These are phyloP conservation scores for Sardina pilchardus DNA, from an alignment of 2,113 vertebrate genomes.

Conservation along the genomic window DNA sequence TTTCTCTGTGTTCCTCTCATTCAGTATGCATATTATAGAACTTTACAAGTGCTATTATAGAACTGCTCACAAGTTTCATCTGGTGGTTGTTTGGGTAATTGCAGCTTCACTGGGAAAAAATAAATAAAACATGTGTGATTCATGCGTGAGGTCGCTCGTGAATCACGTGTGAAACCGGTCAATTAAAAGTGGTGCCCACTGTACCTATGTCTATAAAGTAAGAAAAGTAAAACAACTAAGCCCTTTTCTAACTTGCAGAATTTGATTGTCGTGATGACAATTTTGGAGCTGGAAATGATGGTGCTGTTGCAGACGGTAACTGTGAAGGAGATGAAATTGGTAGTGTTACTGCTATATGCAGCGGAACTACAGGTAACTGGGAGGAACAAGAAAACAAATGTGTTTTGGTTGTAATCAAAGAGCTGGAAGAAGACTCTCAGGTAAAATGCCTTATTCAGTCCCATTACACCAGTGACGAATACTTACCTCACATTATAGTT, in stretches of 20 bases:
- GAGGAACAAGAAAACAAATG: background rate
- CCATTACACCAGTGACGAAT: background rate
- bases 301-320: background rate
- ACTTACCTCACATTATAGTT: background rate
- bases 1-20: slow-evolving; percentile 52
- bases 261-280: background rate
- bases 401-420: background rate
- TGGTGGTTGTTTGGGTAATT: too few species aligned
- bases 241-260: background rate
- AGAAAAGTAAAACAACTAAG: too few species aligned
- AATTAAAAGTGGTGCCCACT: too few species aligned
- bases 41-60: too few species aligned
- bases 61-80: too few species aligned
- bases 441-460: background rate
- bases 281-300: background rate
- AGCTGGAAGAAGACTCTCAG: background rate
- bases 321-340: background rate
- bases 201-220: background rate
- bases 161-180: too few species aligned
- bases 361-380: background rate
- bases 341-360: background rate
- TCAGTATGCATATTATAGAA: slow-evolving; percentile 43
- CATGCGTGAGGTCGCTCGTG: too few species aligned
- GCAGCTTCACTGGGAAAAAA: too few species aligned
- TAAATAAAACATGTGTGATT: too few species aligned